A percentile compares a stretch with the other conserved stretches of the same genome.
Conservation (phyloP, 2,797 vertebrate species). For the Vultur gryphus region DNA sequence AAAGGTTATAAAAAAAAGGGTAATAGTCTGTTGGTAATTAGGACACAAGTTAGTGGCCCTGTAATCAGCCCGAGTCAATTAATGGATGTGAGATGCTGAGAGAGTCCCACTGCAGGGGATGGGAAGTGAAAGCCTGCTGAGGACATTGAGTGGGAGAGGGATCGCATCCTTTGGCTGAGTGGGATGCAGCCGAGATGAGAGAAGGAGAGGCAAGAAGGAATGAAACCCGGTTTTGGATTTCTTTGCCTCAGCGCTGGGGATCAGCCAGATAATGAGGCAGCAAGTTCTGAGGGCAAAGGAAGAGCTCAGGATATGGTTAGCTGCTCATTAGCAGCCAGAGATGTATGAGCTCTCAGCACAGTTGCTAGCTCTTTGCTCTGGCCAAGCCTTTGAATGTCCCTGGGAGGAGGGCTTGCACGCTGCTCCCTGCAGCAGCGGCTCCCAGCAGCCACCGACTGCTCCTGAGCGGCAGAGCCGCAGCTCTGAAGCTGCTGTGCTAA, state of each 20-base stretch:
- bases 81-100: neutral
- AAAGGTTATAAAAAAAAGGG: neutral
- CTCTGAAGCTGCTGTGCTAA: constrained; percentile 41
- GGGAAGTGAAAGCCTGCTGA: neutral
- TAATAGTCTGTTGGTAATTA: neutral
- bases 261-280: constrained; percentile 12
- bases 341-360: neutral
- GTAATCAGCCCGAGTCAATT: neutral
- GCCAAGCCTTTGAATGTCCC: neutral
- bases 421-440: neutral
- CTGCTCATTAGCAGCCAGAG: constrained; percentile 4
- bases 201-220: neutral
- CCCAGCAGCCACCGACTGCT: constrained; percentile 23
- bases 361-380: neutral
- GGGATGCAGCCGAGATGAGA: neutral
- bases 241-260: neutral
- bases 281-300: neutral
- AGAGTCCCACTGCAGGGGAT: neutral
- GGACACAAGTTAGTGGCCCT: neutral
- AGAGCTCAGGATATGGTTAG: neutral
- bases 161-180: neutral
- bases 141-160: neutral
- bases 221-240: neutral
- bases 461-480: neutral
- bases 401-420: neutral